Evolutionary conservation across 1,140 invertebrate genomes (phyloP), one percentile per base, ranked within the genome.

Genomic region (Anastrepha obliqua): DNA sequence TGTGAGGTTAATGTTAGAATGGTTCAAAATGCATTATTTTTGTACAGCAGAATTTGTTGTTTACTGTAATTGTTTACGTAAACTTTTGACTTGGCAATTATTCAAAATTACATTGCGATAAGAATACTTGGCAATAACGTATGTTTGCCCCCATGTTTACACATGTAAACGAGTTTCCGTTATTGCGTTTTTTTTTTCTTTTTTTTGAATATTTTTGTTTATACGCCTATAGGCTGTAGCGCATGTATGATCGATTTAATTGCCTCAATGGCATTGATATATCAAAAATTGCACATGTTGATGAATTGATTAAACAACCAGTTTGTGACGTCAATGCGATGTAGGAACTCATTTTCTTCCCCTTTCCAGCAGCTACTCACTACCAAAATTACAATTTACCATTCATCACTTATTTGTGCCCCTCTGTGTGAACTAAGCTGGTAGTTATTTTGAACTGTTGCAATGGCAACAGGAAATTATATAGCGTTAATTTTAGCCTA

Each of bases 241-340:
- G 44, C 42, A 15, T 74, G 42, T 81, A 55, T 81, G 74, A 81
- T 55, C 74, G 74, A 81, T 81, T 81, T 81, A 55, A 81, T 55
- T 86, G 85, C 58, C 58, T 42, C 11, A 85, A 85, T 29, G 81
- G 81, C 67, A 74, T 74, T 86, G 85, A 86, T 86, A 86, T 60
- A 58, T 86, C 85, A 60, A 86, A 62, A 86, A 62, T 62, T 62
- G 85, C 55, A 62, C 58, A 85, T 42, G 58, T 62, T 86, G 58
- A 86, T 60, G 17, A 60, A 86, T 86, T 86, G 85, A 86, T 86
- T 86, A 86, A 85, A 86, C 85, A 86, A 86, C 74, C 47, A 58
- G 17, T 55, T 74, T 81, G 20, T 81, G 74, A 81, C 47, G 74
- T 55, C 74, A 81, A 58, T 81, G 47, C 74, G 44, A 55, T 55